Conservation (phyloP, 2,888 invertebrate species). For the Andrena dorsata region DNA sequence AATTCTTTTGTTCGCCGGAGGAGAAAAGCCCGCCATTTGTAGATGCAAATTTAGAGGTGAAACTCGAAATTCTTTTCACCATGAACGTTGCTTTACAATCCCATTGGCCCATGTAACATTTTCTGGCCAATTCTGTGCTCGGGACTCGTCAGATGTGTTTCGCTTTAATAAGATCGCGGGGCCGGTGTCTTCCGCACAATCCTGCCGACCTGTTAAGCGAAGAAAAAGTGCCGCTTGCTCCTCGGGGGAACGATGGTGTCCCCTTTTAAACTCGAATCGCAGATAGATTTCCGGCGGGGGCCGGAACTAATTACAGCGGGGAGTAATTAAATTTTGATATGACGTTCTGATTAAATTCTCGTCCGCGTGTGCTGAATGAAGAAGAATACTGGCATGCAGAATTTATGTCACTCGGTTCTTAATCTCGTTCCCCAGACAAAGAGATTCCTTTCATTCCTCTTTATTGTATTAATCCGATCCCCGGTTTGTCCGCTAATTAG, state of each 20-base stretch:
- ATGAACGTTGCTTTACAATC: background rate
- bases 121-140: background rate
- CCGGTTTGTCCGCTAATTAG: background rate
- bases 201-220: background rate
- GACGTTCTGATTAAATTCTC: slow-evolving; percentile 54
- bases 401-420: slow-evolving; percentile 40
- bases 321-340: slow-evolving; percentile 54
- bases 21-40: background rate
- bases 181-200: background rate
- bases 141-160: background rate
- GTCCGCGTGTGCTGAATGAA: slow-evolving; percentile 21
- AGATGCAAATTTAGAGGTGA: slow-evolving; percentile 8
- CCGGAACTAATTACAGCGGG: slow-evolving; percentile 45
- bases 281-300: slow-evolving; percentile 25
- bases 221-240: slow-evolving; percentile 11
- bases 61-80: slow-evolving; percentile 4
- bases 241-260: background rate
- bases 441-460: background rate
- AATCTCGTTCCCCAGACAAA: slow-evolving; percentile 7
- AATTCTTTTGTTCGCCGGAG: slow-evolving; percentile 8
- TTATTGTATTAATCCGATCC: slow-evolving; percentile 1
- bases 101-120: background rate
- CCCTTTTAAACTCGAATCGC: slow-evolving; percentile 7
- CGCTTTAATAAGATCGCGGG: background rate
- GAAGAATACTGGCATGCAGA: background rate